phyloP scores from a whole-genome alignment of 2,113 vertebrate genomes.

The Tinamus guttatus region DNA sequence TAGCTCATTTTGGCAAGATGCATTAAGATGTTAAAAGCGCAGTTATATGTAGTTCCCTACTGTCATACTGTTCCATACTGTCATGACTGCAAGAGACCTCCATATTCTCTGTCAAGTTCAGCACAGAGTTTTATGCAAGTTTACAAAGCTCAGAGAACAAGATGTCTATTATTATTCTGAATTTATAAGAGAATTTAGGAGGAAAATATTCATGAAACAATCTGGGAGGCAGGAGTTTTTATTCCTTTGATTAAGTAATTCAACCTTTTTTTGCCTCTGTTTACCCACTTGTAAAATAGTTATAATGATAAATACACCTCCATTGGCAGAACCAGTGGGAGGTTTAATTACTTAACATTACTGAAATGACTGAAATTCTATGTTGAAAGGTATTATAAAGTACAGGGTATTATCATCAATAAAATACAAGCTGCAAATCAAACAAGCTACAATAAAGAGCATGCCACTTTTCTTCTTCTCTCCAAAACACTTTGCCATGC shows the following conservation, averaged over 20 bases:
- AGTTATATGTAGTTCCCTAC: background rate
- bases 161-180: background rate
- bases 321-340: constrained; percentile 46
- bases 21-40: background rate
- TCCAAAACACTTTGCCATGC: background rate
- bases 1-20: background rate
- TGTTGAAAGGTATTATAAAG: constrained; percentile 50
- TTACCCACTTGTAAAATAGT: constrained; percentile 49
- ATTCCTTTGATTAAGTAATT: constrained; percentile 42
- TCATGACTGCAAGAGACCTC: background rate
- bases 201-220: background rate
- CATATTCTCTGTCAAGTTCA: background rate
- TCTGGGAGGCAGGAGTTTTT: background rate
- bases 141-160: background rate
- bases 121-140: background rate
- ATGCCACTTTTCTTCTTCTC: background rate
- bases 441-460: constrained; percentile 24
- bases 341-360: constrained; percentile 65
- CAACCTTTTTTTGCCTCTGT: constrained; percentile 30
- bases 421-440: constrained; percentile 59
- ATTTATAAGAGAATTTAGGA: constrained; percentile 2
- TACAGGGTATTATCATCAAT: constrained; percentile 43
- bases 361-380: constrained; percentile 49
- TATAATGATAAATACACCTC: constrained; percentile 52
- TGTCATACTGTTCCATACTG: no score